These are phyloP conservation scores for Lamproptera curius DNA, from an alignment of 2,888 invertebrate genomes.

Conservation along the genomic window DNA sequence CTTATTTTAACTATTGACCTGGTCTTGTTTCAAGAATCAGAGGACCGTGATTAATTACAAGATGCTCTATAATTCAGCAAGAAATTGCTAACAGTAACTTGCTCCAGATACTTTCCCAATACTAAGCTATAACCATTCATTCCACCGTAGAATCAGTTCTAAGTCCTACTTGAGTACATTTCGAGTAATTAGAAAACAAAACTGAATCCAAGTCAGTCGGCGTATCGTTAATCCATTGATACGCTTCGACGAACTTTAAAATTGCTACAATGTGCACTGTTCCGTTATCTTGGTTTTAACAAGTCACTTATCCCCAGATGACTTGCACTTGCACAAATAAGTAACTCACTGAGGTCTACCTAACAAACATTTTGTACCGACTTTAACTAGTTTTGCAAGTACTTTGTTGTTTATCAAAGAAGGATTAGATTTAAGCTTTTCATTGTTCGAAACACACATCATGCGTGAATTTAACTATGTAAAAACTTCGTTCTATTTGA, in stretches of 20 bases:
- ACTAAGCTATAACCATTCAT: neutral
- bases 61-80: neutral
- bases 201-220: slow-evolving; percentile 13
- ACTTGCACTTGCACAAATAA: slow-evolving; percentile 74
- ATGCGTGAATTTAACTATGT: too few relatives aligned
- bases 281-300: slow-evolving; percentile 35
- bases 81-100: neutral
- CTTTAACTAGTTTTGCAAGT: too few relatives aligned
- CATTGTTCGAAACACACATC: too few relatives aligned
- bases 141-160: neutral
- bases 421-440: too few relatives aligned
- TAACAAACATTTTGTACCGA: too few relatives aligned
- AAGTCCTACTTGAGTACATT: neutral
- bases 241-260: slow-evolving; percentile 61
- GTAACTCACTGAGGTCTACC: too few relatives aligned
- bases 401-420: too few relatives aligned
- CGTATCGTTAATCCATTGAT: slow-evolving; percentile 52
- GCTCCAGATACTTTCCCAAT: neutral
- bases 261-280: slow-evolving; percentile 52
- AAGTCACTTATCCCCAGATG: slow-evolving; percentile 52
- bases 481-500: too few relatives aligned
- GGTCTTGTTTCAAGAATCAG: too few relatives aligned
- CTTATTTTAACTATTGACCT: too few relatives aligned
- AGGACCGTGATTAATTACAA: neutral
- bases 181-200: slow-evolving; percentile 7